Conservation (phyloP, 2,797 vertebrate genomes). For the Rhynchonycteris naso region DNA sequence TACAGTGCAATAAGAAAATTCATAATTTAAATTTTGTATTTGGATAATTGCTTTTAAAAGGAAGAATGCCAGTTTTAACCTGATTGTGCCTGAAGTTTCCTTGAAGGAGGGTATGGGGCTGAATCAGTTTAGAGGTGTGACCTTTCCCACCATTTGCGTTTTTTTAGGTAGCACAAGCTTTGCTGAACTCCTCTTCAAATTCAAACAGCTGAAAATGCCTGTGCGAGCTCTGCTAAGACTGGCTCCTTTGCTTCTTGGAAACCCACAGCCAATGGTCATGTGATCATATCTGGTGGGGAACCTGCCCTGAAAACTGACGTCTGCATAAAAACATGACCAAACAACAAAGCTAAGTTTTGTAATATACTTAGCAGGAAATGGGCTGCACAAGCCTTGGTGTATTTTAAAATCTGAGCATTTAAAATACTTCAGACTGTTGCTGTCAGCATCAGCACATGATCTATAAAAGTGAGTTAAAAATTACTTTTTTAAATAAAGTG, state of each 20-base stretch:
- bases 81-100: not conserved
- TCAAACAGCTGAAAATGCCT: constrained; percentile 91
- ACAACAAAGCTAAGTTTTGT: not conserved
- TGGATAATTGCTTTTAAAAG: not conserved
- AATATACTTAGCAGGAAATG: not conserved
- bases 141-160: not conserved
- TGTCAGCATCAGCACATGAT: constrained; percentile 49
- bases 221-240: constrained; percentile 93
- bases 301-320: not conserved
- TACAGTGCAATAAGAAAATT: not conserved
- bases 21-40: not conserved
- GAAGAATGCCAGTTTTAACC: not conserved
- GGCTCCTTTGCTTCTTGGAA: constrained; percentile 89
- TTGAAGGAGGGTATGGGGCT: not conserved
- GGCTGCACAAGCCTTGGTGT: not conserved
- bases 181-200: constrained; percentile 91
- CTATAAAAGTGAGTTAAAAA: constrained; percentile 73
- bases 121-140: not conserved
- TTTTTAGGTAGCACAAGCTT: constrained; percentile 91
- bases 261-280: constrained; percentile 87
- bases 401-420: constrained; percentile 52
- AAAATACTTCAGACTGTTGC: constrained; percentile 61
- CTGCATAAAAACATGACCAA: not conserved
- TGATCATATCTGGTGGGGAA: constrained; percentile 62
- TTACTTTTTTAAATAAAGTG: constrained; percentile 86